Conservation (phyloP, 2,113 vertebrate species). For the Oryzias celebensis region DNA sequence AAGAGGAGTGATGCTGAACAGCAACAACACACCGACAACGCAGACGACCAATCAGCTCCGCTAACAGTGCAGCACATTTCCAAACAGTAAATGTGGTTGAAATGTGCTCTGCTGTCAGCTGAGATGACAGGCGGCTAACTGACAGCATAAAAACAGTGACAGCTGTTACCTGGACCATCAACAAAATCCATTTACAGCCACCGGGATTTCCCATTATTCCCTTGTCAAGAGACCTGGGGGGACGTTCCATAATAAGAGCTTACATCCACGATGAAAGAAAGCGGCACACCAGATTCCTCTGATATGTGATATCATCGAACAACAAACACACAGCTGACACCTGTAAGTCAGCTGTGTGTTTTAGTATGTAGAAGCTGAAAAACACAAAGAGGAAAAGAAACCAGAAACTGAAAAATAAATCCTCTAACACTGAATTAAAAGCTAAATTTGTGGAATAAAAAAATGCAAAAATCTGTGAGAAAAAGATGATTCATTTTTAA, state of each 20-base stretch:
- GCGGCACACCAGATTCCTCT: too few species aligned
- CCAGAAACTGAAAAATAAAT: too few species aligned
- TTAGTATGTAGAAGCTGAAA: too few species aligned
- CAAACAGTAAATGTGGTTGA: not conserved
- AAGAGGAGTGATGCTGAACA: too few species aligned
- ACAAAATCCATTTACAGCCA: slow-evolving; percentile 29
- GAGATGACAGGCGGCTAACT: slow-evolving; percentile 5
- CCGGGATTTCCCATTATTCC: slow-evolving; percentile 26
- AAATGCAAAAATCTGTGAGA: too few species aligned
- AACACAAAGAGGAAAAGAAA: too few species aligned
- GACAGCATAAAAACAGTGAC: slow-evolving; percentile 19
- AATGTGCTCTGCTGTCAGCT: not conserved
- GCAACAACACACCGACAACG: too few species aligned
- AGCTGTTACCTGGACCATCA: slow-evolving; percentile 41
- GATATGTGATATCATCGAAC: not conserved
- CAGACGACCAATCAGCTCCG: not conserved
- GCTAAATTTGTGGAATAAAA: too few species aligned
- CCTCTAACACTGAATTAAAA: too few species aligned
- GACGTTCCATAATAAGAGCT: slow-evolving; percentile 6
- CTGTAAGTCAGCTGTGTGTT: not conserved
- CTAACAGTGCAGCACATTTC: not conserved
- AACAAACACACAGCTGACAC: not conserved
- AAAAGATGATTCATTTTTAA: too few species aligned
- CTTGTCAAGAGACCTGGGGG: slow-evolving; percentile 6
- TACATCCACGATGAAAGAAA: not conserved